These are phyloP conservation scores for Mustela lutreola DNA, from an alignment of 2,113 vertebrate genomes.

Conservation along the genomic window DNA sequence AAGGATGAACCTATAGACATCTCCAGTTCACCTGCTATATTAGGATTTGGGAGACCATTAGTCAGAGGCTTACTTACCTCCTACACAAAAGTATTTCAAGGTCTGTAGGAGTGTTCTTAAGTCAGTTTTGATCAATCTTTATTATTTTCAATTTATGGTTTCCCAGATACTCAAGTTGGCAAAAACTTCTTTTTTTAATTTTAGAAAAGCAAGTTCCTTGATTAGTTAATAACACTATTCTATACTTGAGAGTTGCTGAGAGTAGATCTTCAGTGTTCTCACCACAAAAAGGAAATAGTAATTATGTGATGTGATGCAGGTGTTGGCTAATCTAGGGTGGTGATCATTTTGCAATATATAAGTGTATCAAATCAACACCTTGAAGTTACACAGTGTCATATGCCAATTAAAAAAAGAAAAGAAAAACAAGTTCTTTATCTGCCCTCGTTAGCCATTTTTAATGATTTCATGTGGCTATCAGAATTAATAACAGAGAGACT, in stretches of 20 bases:
- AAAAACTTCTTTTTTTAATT: slow-evolving; percentile 5
- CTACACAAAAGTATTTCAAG: slow-evolving; percentile 72
- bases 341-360: neutral
- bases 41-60: slow-evolving; percentile 48
- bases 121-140: slow-evolving; percentile 58
- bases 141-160: slow-evolving; percentile 51
- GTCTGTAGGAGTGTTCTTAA: slow-evolving; percentile 61
- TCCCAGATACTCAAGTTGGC: slow-evolving; percentile 10
- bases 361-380: neutral
- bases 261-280: neutral
- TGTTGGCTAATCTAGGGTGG: neutral
- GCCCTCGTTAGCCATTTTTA: neutral
- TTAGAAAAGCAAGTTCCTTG: slow-evolving; percentile 17
- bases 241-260: neutral
- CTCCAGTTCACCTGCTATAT: slow-evolving; percentile 1
- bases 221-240: neutral
- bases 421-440: neutral
- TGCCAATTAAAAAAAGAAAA: neutral
- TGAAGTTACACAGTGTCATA: neutral
- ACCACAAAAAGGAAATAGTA: neutral
- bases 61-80: slow-evolving; percentile 61
- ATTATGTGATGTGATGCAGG: neutral
- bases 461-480: neutral
- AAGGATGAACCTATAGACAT: neutral
- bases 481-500: neutral